Base-by-base conservation (phyloP, 2,888 invertebrate species). In the Ligdia adustata region DNA sequence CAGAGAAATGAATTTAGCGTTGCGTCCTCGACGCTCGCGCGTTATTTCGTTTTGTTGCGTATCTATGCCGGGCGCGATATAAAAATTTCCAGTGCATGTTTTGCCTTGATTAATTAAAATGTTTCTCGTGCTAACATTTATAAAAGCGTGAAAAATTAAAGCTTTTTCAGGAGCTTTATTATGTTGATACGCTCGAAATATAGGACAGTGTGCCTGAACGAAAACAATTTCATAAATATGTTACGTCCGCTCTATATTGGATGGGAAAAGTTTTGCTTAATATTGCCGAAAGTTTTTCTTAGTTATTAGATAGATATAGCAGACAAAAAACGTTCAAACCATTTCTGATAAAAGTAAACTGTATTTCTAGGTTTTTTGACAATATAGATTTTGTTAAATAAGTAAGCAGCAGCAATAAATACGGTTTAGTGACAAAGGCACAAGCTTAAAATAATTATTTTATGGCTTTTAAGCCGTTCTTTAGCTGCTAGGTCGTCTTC, bases 21-120 rank as follows among this genome's bases (percentile, higher is more conserved):
- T 24, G 16, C 39, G 35, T 45, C 41, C 42, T 46, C 40, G 42
- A 26, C 43, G 47, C 39, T 48, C 45, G 49, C 42, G 50, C 38
- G 42, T 46, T 58, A 57, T 56, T 54, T 56, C 52, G 57, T 57
- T 57, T 56, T 54, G 54, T 46, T 55, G 49, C 51, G 46, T 39
- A 38, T 56, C 52, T 53, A 53, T 48, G 44, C 49, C 29, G 22
- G 50, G 44, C 32, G 48, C 22, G 45, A 54, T 53, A 51, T 52
- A 38, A 49, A 47, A 59, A 51, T 40, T 44, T 38, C 29, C 39
- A 42, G 28, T 40, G 29, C 49, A 49, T 49, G 38, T 43, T 48
- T 38, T 12, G 24, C 28, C 41, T 49, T 34, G 47, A 37, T 51
- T 53, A 55, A 53, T 58, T 55, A 50, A 55, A 50, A 57, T 27